Base-by-base conservation (phyloP, 1,140 invertebrate species). In the Zaprionus capensis region DNA sequence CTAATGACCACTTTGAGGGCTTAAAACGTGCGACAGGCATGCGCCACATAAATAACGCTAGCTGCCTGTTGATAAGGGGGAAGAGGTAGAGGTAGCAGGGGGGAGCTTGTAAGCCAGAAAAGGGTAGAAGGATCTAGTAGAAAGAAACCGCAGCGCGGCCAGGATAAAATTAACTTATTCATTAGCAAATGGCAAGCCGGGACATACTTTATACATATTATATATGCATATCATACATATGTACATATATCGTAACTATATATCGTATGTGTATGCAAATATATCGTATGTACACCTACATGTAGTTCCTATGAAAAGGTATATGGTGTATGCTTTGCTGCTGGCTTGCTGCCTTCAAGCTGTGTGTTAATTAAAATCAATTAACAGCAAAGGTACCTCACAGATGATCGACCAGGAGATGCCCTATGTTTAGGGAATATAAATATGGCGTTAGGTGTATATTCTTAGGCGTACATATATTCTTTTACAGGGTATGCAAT, bases 1-100 rank as follows among this genome's bases (percentile, higher is more conserved):
- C 84, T 87, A 87, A 90, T 90, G 84, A 87, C 84, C 83, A 88
- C 83, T 86, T 86, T 86, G 83, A 86, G 83, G 83, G 83, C 83
- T 86, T 86, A 87, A 86, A 86, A 86, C 80, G 83, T 81, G 84
- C 80, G 83, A 86, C 83, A 86, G 84, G 72, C 82, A 87, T 81
- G 74, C 68, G 72, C 72, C 80, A 80, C 84, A 86, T 86, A 88
- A 86, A 86, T 82, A 86, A 86, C 80, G 78, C 67, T 64, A 41
- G 70, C 20, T 46, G 7, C 15, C 41, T 2, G n/a, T 0, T 17
- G 9, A 9, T 34, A 34, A 34, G 9, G 31, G 31, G 9, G 9
- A 11, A 34, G 28, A 31, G 31, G 9, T 34, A 3, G 28, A 36
- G 64, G 51, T 22, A 22, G 22, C 22, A 22, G 0, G 7, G 55